Base-by-base conservation (phyloP, 2,113 vertebrate species). In the Leucoraja erinaceus region DNA sequence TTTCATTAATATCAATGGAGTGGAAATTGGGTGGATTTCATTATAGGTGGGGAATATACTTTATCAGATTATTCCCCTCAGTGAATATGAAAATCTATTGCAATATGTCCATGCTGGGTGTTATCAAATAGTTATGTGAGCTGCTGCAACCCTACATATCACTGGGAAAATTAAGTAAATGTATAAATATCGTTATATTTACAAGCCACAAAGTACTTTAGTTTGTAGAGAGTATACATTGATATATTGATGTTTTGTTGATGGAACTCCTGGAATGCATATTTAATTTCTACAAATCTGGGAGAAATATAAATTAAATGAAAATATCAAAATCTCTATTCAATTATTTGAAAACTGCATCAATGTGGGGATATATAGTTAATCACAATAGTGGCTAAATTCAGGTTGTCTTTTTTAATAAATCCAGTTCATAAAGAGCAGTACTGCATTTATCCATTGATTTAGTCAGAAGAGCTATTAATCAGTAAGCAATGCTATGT, bases 351-450 rank as follows among this genome's bases (percentile, higher is more conserved):
- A 9, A 28, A 25, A 25, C 66, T 54, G 31, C n/a, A 70, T 31
- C 20, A 33, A 90, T 70, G 31, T 66, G 88, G 10, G 54, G 90
- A 20, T 70, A 63, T 3, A 47, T 47, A 33, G 90, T 6, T 72
- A 47, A 91, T 91, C 33, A 91, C 8, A 72, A 91, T 72, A 47
- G 66, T 91, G 90, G 83, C 68, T 72, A 38, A 54, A 74, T 91
- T 91, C 22, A 72, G 22, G 20, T 74, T 72, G 66, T 72, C 66
- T 74, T 28, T 38, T 72, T 74, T 91, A 33, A 74, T 91, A 54
- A 91, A 28, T 38, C 38, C 9, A 18, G 47, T 91, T 91, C 33
- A 74, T 14, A 28, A 90, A 84, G 81, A 84, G 20, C 54, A 59
- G 54, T 59, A 84, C 7, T 84, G 38, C 11, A 84, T 59, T 54